Evolutionary conservation across 2,888 invertebrate genomes (phyloP).

Genomic region (Drosophila austrosaltans): DNA sequence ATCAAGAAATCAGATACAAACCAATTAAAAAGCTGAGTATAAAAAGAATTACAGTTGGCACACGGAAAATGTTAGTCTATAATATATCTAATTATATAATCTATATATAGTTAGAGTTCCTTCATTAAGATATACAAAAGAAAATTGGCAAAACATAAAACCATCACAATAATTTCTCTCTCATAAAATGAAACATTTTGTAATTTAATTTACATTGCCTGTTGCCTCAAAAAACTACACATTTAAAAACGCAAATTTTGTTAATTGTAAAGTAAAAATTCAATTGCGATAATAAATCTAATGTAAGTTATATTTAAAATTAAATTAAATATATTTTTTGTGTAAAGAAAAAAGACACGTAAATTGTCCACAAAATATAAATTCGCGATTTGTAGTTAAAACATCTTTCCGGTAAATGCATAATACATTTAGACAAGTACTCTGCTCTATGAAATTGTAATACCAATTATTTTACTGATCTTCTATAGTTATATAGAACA

Average conservation of each 20-base stretch:
- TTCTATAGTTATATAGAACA: constrained; percentile 31
- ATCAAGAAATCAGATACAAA: constrained; percentile 24
- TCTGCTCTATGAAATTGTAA: constrained; percentile 42
- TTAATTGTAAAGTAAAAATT: constrained; percentile 63
- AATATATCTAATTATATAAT: constrained; percentile 26
- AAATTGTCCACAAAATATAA: constrained; percentile 7
- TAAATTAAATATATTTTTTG: constrained; percentile 29
- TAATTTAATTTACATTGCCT: constrained; percentile 53
- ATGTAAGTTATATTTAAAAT: constrained; percentile 35
- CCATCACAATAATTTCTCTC: constrained; percentile 38
- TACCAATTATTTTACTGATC: constrained; percentile 48
- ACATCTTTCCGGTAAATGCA: constrained; percentile 2
- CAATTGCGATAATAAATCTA: constrained; percentile 43
- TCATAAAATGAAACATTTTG: constrained; percentile 57
- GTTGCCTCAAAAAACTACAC: constrained; percentile 34
- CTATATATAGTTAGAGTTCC: constrained; percentile 62
- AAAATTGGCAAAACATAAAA: constrained; percentile 38
- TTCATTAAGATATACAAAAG: constrained; percentile 35
- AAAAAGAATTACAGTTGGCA: constrained; percentile 42
- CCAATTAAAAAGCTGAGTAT: constrained; percentile 28
- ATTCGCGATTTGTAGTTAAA: constrained; percentile 25
- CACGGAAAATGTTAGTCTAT: constrained; percentile 55
- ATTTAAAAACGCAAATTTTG: constrained; percentile 50
- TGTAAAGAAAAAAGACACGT: constrained; percentile 21
- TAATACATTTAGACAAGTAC: constrained; percentile 9